A percentile compares a stretch with the other conserved stretches of the same genome.
Conservation (phyloP, 2,113 vertebrate genomes). For the Prinia subflava region DNA sequence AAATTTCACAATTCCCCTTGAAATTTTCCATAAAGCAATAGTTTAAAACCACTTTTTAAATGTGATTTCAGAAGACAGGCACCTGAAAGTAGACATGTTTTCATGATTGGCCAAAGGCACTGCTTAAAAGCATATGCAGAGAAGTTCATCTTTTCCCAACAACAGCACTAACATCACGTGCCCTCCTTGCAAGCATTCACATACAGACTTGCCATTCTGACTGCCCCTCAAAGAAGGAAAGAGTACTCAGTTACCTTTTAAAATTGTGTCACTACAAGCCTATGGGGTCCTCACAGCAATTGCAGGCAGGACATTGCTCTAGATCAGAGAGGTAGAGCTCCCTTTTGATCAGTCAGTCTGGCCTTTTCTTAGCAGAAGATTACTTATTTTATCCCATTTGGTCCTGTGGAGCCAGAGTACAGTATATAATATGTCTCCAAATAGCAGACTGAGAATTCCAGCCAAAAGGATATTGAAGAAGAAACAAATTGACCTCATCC, state of each 20-base stretch:
- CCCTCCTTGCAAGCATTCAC: not conserved
- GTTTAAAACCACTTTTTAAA: not conserved
- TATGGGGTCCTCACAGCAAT: not conserved
- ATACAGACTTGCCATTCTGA: not conserved
- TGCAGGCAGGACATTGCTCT: not conserved
- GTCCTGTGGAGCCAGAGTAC: not conserved
- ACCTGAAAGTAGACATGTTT: not conserved
- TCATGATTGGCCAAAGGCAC: not conserved
- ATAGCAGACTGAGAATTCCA: not conserved
- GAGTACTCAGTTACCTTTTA: not conserved
- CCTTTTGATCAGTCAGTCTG: not conserved
- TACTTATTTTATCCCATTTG: not conserved
- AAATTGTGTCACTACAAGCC: not conserved
- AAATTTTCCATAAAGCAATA: not conserved
- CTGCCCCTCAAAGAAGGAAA: not conserved
- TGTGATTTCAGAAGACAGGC: not conserved
- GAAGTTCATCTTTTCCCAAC: not conserved
- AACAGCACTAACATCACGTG: rapidly evolving
- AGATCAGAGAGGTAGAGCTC: not conserved
- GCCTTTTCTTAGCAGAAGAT: not conserved
- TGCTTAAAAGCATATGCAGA: not conserved
- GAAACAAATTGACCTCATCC: not conserved
- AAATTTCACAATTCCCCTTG: not conserved
- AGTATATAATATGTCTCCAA: not conserved
- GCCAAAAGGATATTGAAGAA: not conserved